Conservation (phyloP, 2,888 invertebrate genomes). For the Dermolepida albohirtum region DNA sequence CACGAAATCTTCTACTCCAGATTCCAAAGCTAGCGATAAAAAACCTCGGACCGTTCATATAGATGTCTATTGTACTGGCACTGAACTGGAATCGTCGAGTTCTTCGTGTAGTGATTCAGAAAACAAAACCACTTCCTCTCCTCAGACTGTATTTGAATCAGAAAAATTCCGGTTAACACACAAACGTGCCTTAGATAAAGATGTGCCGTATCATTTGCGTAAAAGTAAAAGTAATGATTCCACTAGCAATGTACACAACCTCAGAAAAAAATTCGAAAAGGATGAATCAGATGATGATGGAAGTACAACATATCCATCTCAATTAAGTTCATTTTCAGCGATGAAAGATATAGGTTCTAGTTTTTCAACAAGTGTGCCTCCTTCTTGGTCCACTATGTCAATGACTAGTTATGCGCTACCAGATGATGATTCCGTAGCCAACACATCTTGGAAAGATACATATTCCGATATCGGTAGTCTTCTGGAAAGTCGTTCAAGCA, state of each 20-base stretch:
- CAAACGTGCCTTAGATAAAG: slow-evolving; percentile 64
- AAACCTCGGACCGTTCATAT: slow-evolving; percentile 78
- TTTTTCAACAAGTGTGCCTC: slow-evolving; percentile 65
- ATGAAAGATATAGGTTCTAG: slow-evolving; percentile 70
- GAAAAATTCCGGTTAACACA: slow-evolving; percentile 72
- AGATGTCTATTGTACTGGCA: slow-evolving; percentile 80
- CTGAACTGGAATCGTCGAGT: slow-evolving; percentile 64
- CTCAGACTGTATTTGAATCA: slow-evolving; percentile 75
- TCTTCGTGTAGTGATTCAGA: slow-evolving; percentile 57
- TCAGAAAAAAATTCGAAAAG: slow-evolving; percentile 45
- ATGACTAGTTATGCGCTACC: slow-evolving; percentile 66
- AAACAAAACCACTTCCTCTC: slow-evolving; percentile 68
- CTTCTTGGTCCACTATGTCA: slow-evolving; percentile 66
- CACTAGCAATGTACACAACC: slow-evolving; percentile 43
- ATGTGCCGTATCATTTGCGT: slow-evolving; percentile 64
- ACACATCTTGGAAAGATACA: slow-evolving; percentile 74
- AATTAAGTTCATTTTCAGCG: slow-evolving; percentile 70
- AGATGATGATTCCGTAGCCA: slow-evolving; percentile 66
- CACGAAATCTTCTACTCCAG: slow-evolving; percentile 37
- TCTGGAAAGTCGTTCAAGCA: slow-evolving; percentile 64
- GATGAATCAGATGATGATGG: slow-evolving; percentile 62
- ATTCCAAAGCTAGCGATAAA: slow-evolving; percentile 60
- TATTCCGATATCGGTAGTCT: slow-evolving; percentile 69
- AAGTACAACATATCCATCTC: slow-evolving; percentile 74
- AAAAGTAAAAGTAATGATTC: slow-evolving; percentile 45